phyloP scores from a whole-genome alignment of 2,797 vertebrate genomes.

The Pseudocheirus occidentalis region DNA sequence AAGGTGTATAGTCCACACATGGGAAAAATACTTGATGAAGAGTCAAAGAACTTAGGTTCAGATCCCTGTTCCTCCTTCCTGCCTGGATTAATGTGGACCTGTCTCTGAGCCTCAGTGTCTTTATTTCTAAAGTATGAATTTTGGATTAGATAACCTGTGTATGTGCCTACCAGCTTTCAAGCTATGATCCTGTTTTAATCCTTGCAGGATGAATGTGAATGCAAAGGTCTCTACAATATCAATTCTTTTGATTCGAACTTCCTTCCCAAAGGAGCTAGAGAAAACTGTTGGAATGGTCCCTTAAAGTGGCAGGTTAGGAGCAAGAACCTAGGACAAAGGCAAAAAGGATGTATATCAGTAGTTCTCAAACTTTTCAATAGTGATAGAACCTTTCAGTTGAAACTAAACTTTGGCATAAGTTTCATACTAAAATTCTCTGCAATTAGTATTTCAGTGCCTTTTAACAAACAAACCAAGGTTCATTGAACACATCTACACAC shows the following conservation, averaged over 20 bases:
- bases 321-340: neutral
- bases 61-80: neutral
- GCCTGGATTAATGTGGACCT: neutral
- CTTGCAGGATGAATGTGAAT: neutral
- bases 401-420: neutral
- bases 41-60: neutral
- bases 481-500: neutral
- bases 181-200: neutral
- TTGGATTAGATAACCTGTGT: neutral
- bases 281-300: neutral
- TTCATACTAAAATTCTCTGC: neutral
- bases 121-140: slow-evolving; percentile 3
- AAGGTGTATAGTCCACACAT: slow-evolving; percentile 32
- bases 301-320: neutral
- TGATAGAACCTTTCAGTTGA: neutral
- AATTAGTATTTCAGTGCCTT: neutral
- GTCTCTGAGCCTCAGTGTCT: neutral
- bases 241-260: neutral
- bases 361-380: neutral
- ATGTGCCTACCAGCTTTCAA: neutral
- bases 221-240: neutral
- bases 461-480: neutral
- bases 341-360: neutral
- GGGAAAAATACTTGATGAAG: neutral
- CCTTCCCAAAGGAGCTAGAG: neutral